Conservation (phyloP, 2,888 invertebrate species). For the Steinernema hermaphroditum region DNA sequence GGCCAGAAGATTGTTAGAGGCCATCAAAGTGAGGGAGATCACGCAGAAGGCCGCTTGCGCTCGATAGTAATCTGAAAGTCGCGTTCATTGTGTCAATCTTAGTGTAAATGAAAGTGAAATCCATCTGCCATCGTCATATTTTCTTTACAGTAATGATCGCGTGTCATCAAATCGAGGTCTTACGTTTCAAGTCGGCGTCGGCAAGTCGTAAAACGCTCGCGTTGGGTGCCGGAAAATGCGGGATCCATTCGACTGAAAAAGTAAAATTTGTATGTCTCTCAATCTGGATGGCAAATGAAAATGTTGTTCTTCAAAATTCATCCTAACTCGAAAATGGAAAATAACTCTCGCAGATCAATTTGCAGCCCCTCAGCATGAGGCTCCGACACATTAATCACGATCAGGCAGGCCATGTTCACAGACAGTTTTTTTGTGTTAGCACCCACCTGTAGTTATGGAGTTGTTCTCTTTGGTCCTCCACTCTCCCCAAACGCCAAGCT, state of each 20-base stretch:
- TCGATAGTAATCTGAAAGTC: conserved; percentile 60
- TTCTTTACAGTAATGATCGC: no score
- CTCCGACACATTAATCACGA: neutral
- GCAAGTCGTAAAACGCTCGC: conserved; percentile 57
- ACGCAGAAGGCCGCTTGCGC: conserved; percentile 62
- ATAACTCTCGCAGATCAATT: no score
- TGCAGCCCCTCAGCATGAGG: neutral
- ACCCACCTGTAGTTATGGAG: conserved; percentile 33
- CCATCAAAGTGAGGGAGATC: conserved; percentile 55
- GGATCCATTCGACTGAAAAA: conserved; percentile 64
- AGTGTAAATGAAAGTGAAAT: no score
- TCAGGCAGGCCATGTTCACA: neutral
- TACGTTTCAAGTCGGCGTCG: conserved; percentile 61
- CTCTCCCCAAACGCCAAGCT: conserved; percentile 65
- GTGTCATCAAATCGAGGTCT: conserved; percentile 19
- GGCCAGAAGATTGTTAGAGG: conserved; percentile 58
- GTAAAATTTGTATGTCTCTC: neutral
- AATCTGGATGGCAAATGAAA: neutral
- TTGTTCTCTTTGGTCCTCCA: conserved; percentile 50
- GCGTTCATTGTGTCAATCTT: neutral
- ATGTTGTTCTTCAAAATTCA: no score
- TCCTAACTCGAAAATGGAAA: no score
- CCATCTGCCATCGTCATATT: no score
- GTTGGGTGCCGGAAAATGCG: conserved; percentile 65
- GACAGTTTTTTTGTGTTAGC: conserved; percentile 38